Base-by-base conservation (phyloP, 2,888 invertebrate genomes). In the Endomychus coccineus region DNA sequence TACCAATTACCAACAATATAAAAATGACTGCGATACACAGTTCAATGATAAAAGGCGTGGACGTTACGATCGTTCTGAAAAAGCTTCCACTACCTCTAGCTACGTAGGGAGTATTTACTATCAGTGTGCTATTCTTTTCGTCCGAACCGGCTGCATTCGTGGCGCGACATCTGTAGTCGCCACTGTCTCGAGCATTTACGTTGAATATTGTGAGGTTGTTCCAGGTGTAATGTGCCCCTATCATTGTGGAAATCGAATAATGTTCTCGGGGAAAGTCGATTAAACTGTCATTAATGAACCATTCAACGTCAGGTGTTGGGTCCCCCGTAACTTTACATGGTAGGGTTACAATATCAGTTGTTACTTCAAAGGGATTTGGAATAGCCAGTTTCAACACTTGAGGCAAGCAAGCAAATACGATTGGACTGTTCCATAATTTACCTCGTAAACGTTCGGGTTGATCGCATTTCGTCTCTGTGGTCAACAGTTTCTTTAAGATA, bases 111-210 rank as follows among this genome's bases (percentile, higher is more conserved):
- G n/a, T n/a, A n/a, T n/a, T 40, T 22, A 62, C 46, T 3, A 73
- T 66, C 36, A 90, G 59, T n/a, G 78, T 80, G n/a, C 89, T 68
- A 58, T 83, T 86, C 27, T 77, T 75, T 56, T 86, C 84, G 44
- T 80, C 81, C 2, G 77, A 75, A 1, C 90, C 90, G 1, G 85
- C 91, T 0, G 78, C 73, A 62, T 86, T 91, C 55, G 78, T 81
- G 0, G 89, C 90, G 3, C 82, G 74, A 56, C 91, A 91, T 24
- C 66, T 68, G 52, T 74, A 74, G 23, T 69, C 70, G 2, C 74
- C 74, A 22, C 66, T 56, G 51, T 74, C 74, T 16, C 66, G 65
- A n/a, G 59, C 59, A 34, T 61, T 61, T 2, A 69, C 64, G 48
- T 66, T 64, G n/a, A 63, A 60, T 40, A 73, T 69, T 4, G 72